phyloP scores from a whole-genome alignment of 2,888 invertebrate species.

The Hemithea aestivaria region DNA sequence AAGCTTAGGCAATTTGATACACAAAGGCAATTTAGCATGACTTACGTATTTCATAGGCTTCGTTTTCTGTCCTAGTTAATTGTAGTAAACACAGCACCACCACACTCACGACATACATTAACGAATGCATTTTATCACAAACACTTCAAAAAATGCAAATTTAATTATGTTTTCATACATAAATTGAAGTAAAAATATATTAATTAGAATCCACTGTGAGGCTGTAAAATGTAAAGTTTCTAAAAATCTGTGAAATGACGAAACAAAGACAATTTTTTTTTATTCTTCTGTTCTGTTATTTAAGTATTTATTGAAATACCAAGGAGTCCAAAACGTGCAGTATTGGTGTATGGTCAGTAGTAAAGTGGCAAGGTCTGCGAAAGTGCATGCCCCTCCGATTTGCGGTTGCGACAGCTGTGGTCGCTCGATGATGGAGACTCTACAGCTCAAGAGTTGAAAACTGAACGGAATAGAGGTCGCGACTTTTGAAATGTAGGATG shows the following conservation, averaged over 20 bases:
- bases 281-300: no score
- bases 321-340: slow-evolving; percentile 15
- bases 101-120: slow-evolving; percentile 35
- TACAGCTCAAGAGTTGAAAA: slow-evolving; percentile 23
- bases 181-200: no score
- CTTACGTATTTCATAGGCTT: slow-evolving; percentile 54
- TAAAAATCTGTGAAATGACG: no score
- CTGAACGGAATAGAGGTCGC: slow-evolving; percentile 15
- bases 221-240: no score
- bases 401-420: slow-evolving; percentile 42
- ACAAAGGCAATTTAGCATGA: slow-evolving; percentile 8
- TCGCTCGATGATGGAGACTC: slow-evolving; percentile 29
- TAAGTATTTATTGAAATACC: neutral
- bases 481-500: slow-evolving; percentile 20
- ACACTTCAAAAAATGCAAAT: slow-evolving; percentile 1
- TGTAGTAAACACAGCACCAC: slow-evolving; percentile 48
- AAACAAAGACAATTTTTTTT: no score
- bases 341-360: slow-evolving; percentile 33
- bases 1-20: no score
- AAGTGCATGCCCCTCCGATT: slow-evolving; percentile 53
- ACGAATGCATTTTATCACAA: slow-evolving; percentile 36
- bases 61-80: slow-evolving; percentile 39
- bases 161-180: neutral
- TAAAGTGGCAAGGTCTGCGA: slow-evolving; percentile 42
- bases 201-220: no score